These are phyloP conservation scores for Magallana gigas DNA, from an alignment of 1,140 invertebrate genomes.

Conservation along the genomic window DNA sequence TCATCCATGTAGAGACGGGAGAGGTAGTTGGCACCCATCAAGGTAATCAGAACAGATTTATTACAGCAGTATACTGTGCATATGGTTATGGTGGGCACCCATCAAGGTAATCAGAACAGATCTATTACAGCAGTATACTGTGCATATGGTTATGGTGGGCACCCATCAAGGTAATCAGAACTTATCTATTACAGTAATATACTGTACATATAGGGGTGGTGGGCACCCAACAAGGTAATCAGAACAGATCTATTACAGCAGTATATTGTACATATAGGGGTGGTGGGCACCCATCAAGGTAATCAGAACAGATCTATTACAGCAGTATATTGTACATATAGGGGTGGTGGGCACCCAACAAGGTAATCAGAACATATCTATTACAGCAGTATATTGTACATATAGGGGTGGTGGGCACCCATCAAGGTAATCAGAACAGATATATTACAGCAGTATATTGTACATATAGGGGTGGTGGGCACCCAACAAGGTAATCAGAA, in stretches of 20 bases:
- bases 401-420: neutral
- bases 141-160: neutral
- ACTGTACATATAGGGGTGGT: too few relatives aligned
- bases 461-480: neutral
- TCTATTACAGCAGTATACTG: neutral
- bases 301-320: neutral
- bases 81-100: constrained; percentile 85
- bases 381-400: neutral
- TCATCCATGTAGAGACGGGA: constrained; percentile 91
- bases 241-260: too few relatives aligned
- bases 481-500: neutral
- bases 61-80: neutral
- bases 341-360: constrained; percentile 88
- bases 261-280: neutral
- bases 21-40: constrained; percentile 88
- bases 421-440: neutral
- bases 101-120: constrained; percentile 83
- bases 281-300: neutral
- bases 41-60: constrained; percentile 80
- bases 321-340: too few relatives aligned
- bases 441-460: neutral
- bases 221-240: too few relatives aligned
- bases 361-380: constrained; percentile 80
- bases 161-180: too few relatives aligned
- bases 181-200: too few relatives aligned